Conservation (phyloP, 2,888 invertebrate genomes). For the Catocala fraxini region DNA sequence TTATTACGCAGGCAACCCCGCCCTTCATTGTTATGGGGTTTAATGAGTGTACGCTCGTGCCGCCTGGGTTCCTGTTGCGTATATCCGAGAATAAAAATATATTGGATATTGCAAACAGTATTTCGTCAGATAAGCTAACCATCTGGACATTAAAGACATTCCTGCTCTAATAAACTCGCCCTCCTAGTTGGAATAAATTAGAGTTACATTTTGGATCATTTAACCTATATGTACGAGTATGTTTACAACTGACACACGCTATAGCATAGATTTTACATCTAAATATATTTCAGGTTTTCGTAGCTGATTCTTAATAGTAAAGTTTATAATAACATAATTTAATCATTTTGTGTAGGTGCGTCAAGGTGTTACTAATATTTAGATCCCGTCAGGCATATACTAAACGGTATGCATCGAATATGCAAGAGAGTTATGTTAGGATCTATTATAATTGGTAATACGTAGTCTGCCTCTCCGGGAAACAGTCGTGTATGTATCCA, state of each 20-base stretch:
- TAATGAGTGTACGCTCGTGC: slow-evolving; percentile 72
- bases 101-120: slow-evolving; percentile 47
- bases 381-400: too few relatives aligned
- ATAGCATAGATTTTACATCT: neutral
- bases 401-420: too few relatives aligned
- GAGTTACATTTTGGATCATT: slow-evolving; percentile 11
- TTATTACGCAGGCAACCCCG: slow-evolving; percentile 79
- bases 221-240: neutral
- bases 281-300: neutral
- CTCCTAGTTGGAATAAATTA: slow-evolving; percentile 18
- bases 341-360: too few relatives aligned
- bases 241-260: slow-evolving; percentile 4
- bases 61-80: slow-evolving; percentile 58
- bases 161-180: slow-evolving; percentile 9
- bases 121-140: slow-evolving; percentile 20
- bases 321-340: too few relatives aligned
- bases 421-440: too few relatives aligned
- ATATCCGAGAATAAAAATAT: slow-evolving; percentile 49
- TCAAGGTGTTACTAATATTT: too few relatives aligned
- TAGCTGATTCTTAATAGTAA: neutral
- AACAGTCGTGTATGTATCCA: too few relatives aligned
- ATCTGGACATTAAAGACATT: slow-evolving; percentile 20
- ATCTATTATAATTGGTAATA: too few relatives aligned
- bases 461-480: too few relatives aligned
- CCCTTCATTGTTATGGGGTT: slow-evolving; percentile 81